Conservation (phyloP, 1,140 invertebrate genomes). For the Centruroides sculpturatus region DNA sequence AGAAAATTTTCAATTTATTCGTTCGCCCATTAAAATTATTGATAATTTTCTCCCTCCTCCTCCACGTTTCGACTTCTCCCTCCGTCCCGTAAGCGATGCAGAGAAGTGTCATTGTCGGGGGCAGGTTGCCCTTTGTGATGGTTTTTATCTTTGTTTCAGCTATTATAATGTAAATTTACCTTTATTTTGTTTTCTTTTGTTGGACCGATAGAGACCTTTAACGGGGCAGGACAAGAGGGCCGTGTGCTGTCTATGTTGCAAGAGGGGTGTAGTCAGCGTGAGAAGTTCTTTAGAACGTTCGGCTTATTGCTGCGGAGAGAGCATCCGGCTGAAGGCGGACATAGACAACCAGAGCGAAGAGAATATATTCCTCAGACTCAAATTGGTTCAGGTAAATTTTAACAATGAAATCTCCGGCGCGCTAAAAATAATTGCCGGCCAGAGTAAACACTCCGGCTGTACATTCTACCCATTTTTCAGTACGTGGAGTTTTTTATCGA, state of each 20-base stretch:
- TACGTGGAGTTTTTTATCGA: slow-evolving; percentile 68
- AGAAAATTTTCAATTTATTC: too few species aligned
- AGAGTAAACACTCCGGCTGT: too few species aligned
- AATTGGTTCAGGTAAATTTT: slow-evolving; percentile 47
- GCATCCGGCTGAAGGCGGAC: slow-evolving; percentile 53
- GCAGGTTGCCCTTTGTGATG: too few species aligned
- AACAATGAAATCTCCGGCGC: too few species aligned
- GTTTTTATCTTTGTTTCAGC: too few species aligned
- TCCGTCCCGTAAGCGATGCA: too few species aligned
- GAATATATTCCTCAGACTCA: slow-evolving; percentile 49
- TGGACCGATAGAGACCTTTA: slow-evolving; percentile 46
- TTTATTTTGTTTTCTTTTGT: neutral
- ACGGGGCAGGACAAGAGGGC: slow-evolving; percentile 50
- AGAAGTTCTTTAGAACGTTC: slow-evolving; percentile 53
- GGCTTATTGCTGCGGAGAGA: slow-evolving; percentile 67
- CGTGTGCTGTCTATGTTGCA: slow-evolving; percentile 60
- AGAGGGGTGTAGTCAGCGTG: slow-evolving; percentile 50
- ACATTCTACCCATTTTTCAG: slow-evolving; percentile 28
- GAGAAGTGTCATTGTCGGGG: too few species aligned
- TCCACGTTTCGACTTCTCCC: too few species aligned
- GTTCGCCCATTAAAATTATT: too few species aligned
- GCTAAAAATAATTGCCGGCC: too few species aligned
- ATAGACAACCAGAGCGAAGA: slow-evolving; percentile 64
- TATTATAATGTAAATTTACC: too few species aligned
- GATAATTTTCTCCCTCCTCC: too few species aligned